Conservation (phyloP, 2,113 vertebrate genomes). For the Plotosus lineatus region DNA sequence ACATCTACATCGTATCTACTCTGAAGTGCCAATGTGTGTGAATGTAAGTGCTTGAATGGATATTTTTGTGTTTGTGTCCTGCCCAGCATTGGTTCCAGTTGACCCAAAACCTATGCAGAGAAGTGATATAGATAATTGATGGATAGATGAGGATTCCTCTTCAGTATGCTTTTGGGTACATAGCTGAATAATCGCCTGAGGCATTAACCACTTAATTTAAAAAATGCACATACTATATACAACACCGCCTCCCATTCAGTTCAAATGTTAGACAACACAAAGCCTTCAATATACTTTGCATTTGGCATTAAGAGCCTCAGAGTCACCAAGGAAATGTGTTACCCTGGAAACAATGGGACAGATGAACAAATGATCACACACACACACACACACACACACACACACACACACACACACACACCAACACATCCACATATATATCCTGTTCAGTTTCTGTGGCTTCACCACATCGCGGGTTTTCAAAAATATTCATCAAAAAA, state of each 20-base stretch:
- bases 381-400: conserved; percentile 8
- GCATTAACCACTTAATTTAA: neutral
- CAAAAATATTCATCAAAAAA: too few species aligned
- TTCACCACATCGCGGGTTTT: too few species aligned
- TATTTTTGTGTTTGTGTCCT: too few species aligned
- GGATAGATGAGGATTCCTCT: too few species aligned
- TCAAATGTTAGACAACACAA: neutral
- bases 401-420: neutral
- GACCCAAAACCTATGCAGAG: too few species aligned
- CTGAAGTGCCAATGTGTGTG: too few species aligned
- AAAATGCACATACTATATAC: neutral
- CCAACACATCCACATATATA: conserved; percentile 1
- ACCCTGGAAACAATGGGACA: conserved; percentile 28
- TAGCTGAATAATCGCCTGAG: neutral
- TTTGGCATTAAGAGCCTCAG: conserved; percentile 1
- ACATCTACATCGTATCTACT: too few species aligned
- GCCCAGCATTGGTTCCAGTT: too few species aligned
- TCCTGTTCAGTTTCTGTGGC: too few species aligned
- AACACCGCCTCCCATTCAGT: neutral
- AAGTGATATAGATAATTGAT: too few species aligned
- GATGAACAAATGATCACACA: neutral
- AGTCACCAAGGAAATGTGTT: conserved; percentile 16
- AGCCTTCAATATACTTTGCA: neutral
- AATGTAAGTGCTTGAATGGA: too few species aligned
- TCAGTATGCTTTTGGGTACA: neutral